These are phyloP conservation scores for Oplegnathus fasciatus DNA, from an alignment of 2,113 vertebrate species.

Conservation along the genomic window DNA sequence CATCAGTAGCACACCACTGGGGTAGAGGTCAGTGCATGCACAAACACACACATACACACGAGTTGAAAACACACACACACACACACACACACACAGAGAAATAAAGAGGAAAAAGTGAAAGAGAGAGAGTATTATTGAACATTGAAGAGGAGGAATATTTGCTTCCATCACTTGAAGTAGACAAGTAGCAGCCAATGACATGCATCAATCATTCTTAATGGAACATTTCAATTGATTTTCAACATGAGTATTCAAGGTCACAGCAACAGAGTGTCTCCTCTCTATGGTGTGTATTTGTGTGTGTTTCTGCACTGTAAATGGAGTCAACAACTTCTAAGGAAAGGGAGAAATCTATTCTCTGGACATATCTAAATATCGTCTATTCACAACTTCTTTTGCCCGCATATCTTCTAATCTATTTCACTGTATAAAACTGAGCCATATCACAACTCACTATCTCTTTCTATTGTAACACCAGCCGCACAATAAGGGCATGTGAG, in stretches of 20 bases:
- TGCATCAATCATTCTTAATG: conserved; percentile 83
- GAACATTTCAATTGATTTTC: conserved; percentile 79
- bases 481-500: conserved; percentile 56
- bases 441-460: conserved; percentile 67
- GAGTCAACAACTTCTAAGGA: conserved; percentile 60
- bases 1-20: conserved; percentile 69
- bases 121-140: conserved; percentile 58
- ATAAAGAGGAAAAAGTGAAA: conserved; percentile 1
- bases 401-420: conserved; percentile 68
- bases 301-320: conserved; percentile 45
- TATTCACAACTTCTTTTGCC: conserved; percentile 36
- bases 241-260: conserved; percentile 79
- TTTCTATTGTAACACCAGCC: conserved; percentile 55
- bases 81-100: background rate
- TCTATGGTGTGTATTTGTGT: conserved; percentile 21
- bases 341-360: conserved; percentile 31
- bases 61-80: conserved; percentile 1
- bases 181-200: conserved; percentile 67
- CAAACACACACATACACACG: conserved; percentile 12
- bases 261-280: conserved; percentile 36
- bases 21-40: conserved; percentile 59
- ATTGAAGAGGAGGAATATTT: conserved; percentile 72
- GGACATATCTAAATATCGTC: conserved; percentile 36
- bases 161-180: conserved; percentile 63
- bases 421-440: conserved; percentile 49